Percentiles rank a stretch among this genome's conserved stretches.
Evolutionary conservation across 2,113 vertebrate species (phyloP).

Genomic region (Nerophis lumbriciformis): DNA sequence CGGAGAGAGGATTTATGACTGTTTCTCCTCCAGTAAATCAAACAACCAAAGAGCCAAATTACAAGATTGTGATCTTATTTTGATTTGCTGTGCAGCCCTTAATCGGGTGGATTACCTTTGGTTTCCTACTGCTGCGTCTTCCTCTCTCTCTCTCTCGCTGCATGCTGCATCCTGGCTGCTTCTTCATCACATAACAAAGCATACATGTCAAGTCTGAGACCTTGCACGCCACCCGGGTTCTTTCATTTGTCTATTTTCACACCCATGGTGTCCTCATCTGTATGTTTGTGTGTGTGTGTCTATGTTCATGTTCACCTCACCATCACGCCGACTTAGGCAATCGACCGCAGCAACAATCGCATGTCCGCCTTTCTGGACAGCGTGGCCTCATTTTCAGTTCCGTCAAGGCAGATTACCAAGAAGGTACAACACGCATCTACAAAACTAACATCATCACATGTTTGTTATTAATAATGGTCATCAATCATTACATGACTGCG

Average conservation of each 20-base stretch:
- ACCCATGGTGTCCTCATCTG: slow-evolving; percentile 53
- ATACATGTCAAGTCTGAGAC: slow-evolving; percentile 6
- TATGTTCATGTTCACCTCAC: slow-evolving; percentile 47
- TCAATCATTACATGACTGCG: slow-evolving; percentile 14
- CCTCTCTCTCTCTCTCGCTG: slow-evolving; percentile 13
- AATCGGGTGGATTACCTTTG: slow-evolving; percentile 6
- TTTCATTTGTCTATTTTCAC: slow-evolving; percentile 40
- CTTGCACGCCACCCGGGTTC: slow-evolving; percentile 25
- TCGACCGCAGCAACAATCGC: slow-evolving; percentile 78
- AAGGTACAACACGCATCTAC: slow-evolving; percentile 78
- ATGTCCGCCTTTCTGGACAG: slow-evolving; percentile 85
- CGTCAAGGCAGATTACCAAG: slow-evolving; percentile 75
- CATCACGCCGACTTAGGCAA: slow-evolving; percentile 73
- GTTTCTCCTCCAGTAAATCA: background rate
- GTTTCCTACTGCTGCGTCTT: slow-evolving; percentile 15
- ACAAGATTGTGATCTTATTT: background rate
- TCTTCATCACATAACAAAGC: slow-evolving; percentile 15
- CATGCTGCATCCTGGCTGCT: slow-evolving; percentile 14
- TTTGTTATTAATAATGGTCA: slow-evolving; percentile 23
- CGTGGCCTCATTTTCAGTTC: slow-evolving; percentile 71
- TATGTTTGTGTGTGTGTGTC: slow-evolving; percentile 6
- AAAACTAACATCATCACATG: slow-evolving; percentile 23
- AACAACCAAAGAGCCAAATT: background rate
- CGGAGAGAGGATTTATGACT: background rate
- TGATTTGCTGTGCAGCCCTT: slow-evolving; percentile 1